Conservation (phyloP, 2,797 vertebrate genomes). For the Darevskia nairensis region DNA sequence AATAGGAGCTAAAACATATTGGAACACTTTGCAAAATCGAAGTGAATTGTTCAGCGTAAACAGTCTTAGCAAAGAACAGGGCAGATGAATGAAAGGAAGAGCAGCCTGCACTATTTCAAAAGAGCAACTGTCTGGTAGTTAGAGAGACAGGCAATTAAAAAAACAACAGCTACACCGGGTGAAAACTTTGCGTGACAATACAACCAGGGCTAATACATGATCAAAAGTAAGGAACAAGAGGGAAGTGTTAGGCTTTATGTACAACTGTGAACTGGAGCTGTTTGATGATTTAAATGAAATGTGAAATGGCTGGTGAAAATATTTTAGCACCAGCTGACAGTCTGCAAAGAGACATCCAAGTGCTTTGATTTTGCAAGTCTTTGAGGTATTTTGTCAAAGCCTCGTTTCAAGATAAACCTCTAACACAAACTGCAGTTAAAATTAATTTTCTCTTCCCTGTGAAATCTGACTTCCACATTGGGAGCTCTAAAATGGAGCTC, state of each 20-base stretch:
- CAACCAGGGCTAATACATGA: conserved; percentile 10
- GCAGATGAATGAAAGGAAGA: not conserved
- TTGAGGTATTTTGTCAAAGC: conserved; percentile 55
- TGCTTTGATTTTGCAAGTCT: conserved; percentile 31
- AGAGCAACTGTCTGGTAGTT: not conserved
- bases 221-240: conserved; percentile 39
- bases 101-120: not conserved
- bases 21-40: accelerated
- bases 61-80: not conserved
- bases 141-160: not conserved
- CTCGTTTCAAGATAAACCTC: conserved; percentile 52
- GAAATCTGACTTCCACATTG: conserved; percentile 29
- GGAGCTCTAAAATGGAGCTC: conserved; percentile 7
- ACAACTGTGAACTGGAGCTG: conserved; percentile 49
- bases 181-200: not conserved
- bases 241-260: conserved; percentile 32
- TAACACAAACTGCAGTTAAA: conserved; percentile 33
- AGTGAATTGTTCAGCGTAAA: not conserved
- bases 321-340: conserved; percentile 61
- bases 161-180: not conserved
- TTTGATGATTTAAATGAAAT: conserved; percentile 62
- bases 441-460: conserved; percentile 18
- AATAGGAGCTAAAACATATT: not conserved
- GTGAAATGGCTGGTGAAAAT: conserved; percentile 59
- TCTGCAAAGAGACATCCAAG: conserved; percentile 47